Evolutionary conservation across 1,140 invertebrate genomes (phyloP).

Genomic region (Halictus rubicundus): DNA sequence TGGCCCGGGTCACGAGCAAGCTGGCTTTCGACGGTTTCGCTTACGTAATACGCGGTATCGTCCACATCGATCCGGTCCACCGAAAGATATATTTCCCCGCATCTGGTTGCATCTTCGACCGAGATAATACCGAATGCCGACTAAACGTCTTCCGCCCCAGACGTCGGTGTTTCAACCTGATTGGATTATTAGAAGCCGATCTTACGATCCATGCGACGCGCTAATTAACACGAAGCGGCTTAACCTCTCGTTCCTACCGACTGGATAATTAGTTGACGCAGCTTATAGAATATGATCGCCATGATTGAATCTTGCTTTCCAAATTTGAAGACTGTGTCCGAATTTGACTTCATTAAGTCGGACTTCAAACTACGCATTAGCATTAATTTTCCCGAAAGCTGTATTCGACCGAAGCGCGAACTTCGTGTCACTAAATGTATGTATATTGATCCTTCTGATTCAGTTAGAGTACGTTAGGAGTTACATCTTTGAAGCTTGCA

Average conservation of each 20-base stretch:
- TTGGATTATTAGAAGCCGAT: conserved; percentile 3
- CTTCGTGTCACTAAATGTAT: no score
- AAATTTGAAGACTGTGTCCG: no score
- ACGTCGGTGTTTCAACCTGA: background rate
- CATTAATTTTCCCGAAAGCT: no score
- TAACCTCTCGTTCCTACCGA: background rate
- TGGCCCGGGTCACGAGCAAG: conserved; percentile 61
- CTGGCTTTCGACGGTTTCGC: conserved; percentile 61
- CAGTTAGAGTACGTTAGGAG: no score
- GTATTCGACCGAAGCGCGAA: no score
- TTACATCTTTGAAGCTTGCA: no score
- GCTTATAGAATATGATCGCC: no score
- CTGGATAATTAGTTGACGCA: no score
- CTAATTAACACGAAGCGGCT: background rate
- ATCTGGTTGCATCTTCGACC: conserved; percentile 27
- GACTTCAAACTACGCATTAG: no score
- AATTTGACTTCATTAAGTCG: no score
- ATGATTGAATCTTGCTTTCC: no score
- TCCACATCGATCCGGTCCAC: conserved; percentile 50
- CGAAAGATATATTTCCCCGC: conserved; percentile 28
- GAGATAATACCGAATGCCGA: conserved; percentile 18
- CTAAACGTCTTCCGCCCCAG: background rate
- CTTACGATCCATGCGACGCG: background rate
- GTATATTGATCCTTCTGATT: no score
- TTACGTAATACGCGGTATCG: conserved; percentile 63